Percentiles rank a stretch among this genome's conserved stretches.
Conservation (phyloP, 2,888 invertebrate species). For the Ceramica pisi region DNA sequence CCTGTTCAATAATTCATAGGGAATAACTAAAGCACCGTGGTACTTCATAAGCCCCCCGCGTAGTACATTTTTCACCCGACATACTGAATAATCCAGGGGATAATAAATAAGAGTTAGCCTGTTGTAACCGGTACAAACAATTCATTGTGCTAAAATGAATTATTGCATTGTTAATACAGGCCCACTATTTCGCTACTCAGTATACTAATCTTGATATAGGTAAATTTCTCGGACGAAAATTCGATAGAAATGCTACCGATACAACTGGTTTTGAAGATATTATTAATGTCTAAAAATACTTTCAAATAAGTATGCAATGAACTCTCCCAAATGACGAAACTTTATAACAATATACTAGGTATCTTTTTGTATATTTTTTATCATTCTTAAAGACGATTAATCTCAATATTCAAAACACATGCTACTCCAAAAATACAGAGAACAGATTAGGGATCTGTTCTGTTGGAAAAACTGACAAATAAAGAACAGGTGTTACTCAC, state of each 20-base stretch:
- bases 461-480: slow-evolving; percentile 50
- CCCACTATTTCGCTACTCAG: slow-evolving; percentile 66
- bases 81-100: slow-evolving; percentile 74
- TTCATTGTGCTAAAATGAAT: slow-evolving; percentile 77
- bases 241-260: slow-evolving; percentile 17
- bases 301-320: slow-evolving; percentile 51
- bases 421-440: slow-evolving; percentile 42
- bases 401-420: slow-evolving; percentile 46
- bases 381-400: slow-evolving; percentile 23
- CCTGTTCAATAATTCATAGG: slow-evolving; percentile 87
- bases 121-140: slow-evolving; percentile 73
- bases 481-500: slow-evolving; percentile 91
- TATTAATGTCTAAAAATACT: slow-evolving; percentile 37
- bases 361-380: background rate
- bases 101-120: slow-evolving; percentile 78
- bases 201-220: slow-evolving; percentile 48
- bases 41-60: slow-evolving; percentile 84
- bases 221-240: slow-evolving; percentile 52
- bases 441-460: slow-evolving; percentile 28
- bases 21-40: slow-evolving; percentile 80
- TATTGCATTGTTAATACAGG: slow-evolving; percentile 70
- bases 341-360: slow-evolving; percentile 17
- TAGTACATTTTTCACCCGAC: slow-evolving; percentile 85
- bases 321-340: slow-evolving; percentile 46
- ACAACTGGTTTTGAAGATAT: slow-evolving; percentile 36